Evolutionary conservation across 1,140 invertebrate species (phyloP).

Genomic region (Metaphire vulgaris): DNA sequence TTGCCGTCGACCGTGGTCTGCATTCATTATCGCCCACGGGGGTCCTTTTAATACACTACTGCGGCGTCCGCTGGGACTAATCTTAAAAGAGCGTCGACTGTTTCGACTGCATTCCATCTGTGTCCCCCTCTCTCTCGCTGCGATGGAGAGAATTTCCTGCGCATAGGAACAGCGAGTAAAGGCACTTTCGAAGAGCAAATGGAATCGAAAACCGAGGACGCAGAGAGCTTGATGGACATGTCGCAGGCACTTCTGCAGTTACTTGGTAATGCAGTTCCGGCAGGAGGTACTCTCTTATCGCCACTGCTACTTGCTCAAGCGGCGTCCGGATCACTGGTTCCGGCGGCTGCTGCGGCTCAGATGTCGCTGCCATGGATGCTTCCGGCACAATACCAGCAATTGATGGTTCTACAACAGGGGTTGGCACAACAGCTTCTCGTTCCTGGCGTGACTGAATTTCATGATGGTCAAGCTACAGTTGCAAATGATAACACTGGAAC

Average conservation of each 20-base stretch:
- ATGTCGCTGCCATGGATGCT: constrained; percentile 19
- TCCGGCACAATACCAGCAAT: constrained; percentile 17
- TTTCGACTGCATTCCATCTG: no score
- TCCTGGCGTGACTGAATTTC: neutral
- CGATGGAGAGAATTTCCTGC: no score
- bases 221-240: constrained; percentile 22
- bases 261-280: neutral
- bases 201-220: neutral
- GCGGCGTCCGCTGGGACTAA: no score
- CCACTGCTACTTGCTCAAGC: constrained; percentile 10
- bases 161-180: no score
- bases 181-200: no score
- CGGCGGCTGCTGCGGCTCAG: neutral
- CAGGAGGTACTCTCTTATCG: constrained; percentile 3
- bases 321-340: neutral
- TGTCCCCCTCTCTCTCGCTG: no score
- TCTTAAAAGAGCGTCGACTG: no score
- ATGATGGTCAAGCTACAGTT: constrained; percentile 13
- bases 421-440: constrained; percentile 9
- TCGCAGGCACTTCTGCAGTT: constrained; percentile 17
- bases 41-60: no score
- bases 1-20: no score
- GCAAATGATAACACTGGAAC: neutral
- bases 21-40: no score
- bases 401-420: constrained; percentile 12